These are phyloP conservation scores for Polymixis lichenea DNA, from an alignment of 2,888 invertebrate genomes.

Conservation along the genomic window DNA sequence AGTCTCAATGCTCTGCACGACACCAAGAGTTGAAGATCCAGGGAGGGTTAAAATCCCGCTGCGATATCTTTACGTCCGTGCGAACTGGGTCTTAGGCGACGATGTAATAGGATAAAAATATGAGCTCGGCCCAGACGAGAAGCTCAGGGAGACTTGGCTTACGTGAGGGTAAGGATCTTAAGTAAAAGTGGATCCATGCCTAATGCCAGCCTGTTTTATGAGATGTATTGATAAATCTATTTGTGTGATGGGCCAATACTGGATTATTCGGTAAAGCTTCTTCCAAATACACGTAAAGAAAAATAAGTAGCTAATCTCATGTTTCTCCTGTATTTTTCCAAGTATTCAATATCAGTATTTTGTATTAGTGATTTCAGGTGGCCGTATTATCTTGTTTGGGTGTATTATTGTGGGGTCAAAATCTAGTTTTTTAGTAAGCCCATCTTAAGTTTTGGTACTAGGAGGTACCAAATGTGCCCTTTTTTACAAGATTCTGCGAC, in stretches of 20 bases:
- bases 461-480: not conserved
- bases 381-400: constrained; percentile 8
- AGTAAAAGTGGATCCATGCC: constrained; percentile 30
- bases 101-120: constrained; percentile 45
- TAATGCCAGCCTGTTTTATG: constrained; percentile 32
- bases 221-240: constrained; percentile 38
- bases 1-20: too few species aligned
- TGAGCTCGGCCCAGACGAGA: constrained; percentile 12
- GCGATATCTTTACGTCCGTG: too few species aligned
- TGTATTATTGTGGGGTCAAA: constrained; percentile 14
- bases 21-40: too few species aligned
- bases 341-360: constrained; percentile 51
- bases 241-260: constrained; percentile 27
- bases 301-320: constrained; percentile 35
- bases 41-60: too few species aligned
- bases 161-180: constrained; percentile 22
- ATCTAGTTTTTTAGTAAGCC: constrained; percentile 4
- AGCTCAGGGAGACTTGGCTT: constrained; percentile 38
- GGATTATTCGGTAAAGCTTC: constrained; percentile 41
- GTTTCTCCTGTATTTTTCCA: not conserved
- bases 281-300: constrained; percentile 16
- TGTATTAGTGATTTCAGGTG: constrained; percentile 16
- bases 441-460: not conserved
- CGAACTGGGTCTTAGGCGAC: constrained; percentile 6
- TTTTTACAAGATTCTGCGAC: too few species aligned